Percentiles rank a stretch among this genome's conserved stretches.
phyloP scores from a whole-genome alignment of 64 coral and sea anemone species.

The Stylophora pistillata region DNA sequence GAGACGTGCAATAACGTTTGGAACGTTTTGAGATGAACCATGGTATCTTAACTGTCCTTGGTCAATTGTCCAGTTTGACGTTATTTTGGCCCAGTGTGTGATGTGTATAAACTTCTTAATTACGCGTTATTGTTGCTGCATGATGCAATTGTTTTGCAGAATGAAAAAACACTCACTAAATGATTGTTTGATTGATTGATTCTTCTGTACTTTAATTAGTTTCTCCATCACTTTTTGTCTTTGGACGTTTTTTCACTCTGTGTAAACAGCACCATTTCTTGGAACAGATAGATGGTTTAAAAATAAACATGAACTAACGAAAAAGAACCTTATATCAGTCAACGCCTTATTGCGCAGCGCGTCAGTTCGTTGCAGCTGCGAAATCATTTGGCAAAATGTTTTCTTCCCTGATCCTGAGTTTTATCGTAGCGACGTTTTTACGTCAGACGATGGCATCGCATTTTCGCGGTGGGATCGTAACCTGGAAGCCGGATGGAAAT shows the following conservation, averaged over 20 bases:
- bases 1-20: too few relatives aligned
- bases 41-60: too few relatives aligned
- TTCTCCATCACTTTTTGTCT: too few relatives aligned
- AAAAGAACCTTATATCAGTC: neutral
- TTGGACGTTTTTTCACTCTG: neutral
- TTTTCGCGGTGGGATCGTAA: slow-evolving; percentile 31
- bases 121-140: too few relatives aligned
- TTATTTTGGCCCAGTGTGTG: too few relatives aligned
- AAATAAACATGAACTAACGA: neutral
- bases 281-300: neutral
- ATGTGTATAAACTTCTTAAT: too few relatives aligned
- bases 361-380: slow-evolving; percentile 6
- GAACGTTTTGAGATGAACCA: too few relatives aligned
- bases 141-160: too few relatives aligned
- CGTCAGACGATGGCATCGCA: slow-evolving; percentile 14
- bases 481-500: slow-evolving; percentile 31
- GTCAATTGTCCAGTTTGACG: too few relatives aligned
- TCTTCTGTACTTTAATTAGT: too few relatives aligned
- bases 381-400: neutral
- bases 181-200: too few relatives aligned
- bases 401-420: neutral
- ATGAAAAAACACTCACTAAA: too few relatives aligned
- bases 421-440: neutral
- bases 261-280: neutral
- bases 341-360: neutral